Evolutionary conservation across 2,888 invertebrate genomes (phyloP), one percentile per base, ranked within the genome.

Genomic region (Drosophila planitibia): DNA sequence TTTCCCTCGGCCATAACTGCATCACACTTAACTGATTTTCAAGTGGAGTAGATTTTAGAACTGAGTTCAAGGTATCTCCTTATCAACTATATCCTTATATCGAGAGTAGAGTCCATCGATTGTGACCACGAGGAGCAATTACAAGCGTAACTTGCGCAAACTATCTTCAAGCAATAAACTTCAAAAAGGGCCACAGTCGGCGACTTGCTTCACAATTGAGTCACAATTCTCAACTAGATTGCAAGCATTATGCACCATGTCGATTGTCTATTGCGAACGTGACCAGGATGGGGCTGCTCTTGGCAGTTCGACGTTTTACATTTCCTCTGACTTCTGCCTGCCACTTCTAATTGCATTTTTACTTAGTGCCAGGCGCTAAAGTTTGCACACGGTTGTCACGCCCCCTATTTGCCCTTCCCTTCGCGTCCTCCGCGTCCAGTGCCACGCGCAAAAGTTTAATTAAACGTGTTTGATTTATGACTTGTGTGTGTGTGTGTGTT

Each of bases 391-490:
- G 39, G 58, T 71, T 72, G 65, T 73, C 60, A 69, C 60, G 53
- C 61, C 60, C 57, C 60, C 32, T 28, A 30, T 35, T 25, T 10
- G 12, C 25, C 3, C 3, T 3, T 16, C 39, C 54, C 44, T 53
- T 52, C 44, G 28, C 39, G 12, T 25, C 28, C 22, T 49, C 22
- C 33, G 14, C 19, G 49, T 16, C 12, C 63, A 32, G 44, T 25
- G 14, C 47, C 63, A 63, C 60, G 66, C 69, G 70, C 76, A 75
- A 80, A 87, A 87, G 85, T 88, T 88, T 88, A 88, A 89, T 89
- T 88, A 88, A 88, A 88, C 86, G 85, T 79, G 77, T 79, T 89
- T 88, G 88, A 88, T 88, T 88, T 88, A 88, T 88, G 90, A 80
- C 76, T 83, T 75, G 32, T 57, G 65, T 64, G 62, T 47, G 47